Conservation (phyloP, 2,797 vertebrate species). For the Poecilia picta region DNA sequence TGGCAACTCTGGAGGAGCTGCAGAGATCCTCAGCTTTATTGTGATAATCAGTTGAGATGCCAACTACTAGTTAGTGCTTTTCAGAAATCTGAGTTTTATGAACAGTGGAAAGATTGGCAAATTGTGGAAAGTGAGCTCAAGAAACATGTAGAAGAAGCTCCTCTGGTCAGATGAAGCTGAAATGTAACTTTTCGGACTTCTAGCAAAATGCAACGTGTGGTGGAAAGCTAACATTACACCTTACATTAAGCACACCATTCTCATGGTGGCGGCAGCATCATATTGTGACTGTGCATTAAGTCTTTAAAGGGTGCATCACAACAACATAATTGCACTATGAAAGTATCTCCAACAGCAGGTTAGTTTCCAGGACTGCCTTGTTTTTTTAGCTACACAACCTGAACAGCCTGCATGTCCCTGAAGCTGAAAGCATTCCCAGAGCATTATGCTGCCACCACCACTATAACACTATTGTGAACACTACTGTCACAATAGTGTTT, state of each 20-base stretch:
- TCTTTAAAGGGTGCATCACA: not conserved
- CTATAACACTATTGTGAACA: too few species aligned
- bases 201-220: not conserved
- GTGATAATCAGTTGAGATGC: not conserved
- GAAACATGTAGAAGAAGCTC: not conserved
- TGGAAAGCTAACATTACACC: not conserved
- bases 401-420: not conserved
- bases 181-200: not conserved
- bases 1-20: not conserved
- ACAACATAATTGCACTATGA: not conserved
- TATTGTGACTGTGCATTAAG: not conserved
- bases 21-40: not conserved
- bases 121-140: not conserved
- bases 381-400: not conserved
- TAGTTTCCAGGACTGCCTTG: not conserved
- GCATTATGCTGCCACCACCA: conserved; percentile 1
- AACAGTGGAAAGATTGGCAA: not conserved
- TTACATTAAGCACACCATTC: not conserved
- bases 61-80: not conserved
- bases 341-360: not conserved
- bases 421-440: not conserved
- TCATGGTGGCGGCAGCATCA: not conserved
- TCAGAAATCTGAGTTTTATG: not conserved
- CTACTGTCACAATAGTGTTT: not conserved
- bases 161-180: not conserved